Evolutionary conservation across 2,797 vertebrate species (phyloP), one percentile per base, ranked within the genome.

Genomic region (Xenopus petersii): DNA sequence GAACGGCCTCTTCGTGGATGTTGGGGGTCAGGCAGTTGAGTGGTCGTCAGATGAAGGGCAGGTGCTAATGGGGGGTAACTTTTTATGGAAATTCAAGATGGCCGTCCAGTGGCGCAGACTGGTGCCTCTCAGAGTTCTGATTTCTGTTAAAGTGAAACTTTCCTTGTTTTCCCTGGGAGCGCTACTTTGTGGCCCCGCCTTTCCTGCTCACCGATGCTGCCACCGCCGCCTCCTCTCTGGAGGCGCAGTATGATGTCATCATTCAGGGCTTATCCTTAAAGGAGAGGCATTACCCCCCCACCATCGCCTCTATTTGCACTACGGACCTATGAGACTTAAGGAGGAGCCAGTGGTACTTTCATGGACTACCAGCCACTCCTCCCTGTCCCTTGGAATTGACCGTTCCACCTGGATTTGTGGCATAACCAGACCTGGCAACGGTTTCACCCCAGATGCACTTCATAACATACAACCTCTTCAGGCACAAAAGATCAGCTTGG

Each of bases 61-160:
- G 13, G n/a, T 48, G 36, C 62, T 17, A 65, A 17, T 6, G 6
- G 13, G 51, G 71, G 51, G 54, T 15, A 12, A 51, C 36, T 42
- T 11, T n/a, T 12, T 6, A 17, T 17, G 56, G 5, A 15, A 51
- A 15, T 51, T 9, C 36, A 59, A 33, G 26, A 9, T 59, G 61
- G 55, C 54, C 3, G 47, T 0, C 4, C 6, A 10, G 49, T 26
- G 59, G 56, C 69, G 33, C 56, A 33, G 59, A 54, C 54, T 60
- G 24, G 64, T 72, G 36, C 30, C 64, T 73, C 69, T 73, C 75
- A 66, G 70, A 72, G 75, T 51, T 55, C 61, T 16, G 63, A 48
- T 77, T 72, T 77, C 75, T 70, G 64, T 77, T 77, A 77, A 73
- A 77, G 70, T 64, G 3, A 64, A 64, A 73, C 24, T 58, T 64